Conservation (phyloP, 2,797 vertebrate genomes). For the Dermochelys coriacea region DNA sequence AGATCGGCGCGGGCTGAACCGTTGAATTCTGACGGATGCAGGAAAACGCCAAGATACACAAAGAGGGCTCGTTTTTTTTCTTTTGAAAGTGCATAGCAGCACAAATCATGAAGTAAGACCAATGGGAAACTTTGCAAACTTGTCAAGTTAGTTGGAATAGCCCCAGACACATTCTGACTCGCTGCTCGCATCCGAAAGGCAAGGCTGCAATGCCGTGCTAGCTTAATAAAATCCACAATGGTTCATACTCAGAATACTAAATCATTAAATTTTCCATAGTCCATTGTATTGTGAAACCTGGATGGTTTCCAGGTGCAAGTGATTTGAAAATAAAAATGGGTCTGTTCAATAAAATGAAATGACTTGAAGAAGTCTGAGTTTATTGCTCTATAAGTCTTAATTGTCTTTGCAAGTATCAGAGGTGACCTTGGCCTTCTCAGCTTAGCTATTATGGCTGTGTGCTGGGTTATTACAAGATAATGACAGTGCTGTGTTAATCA, state of each 20-base stretch:
- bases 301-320: slow-evolving; percentile 45
- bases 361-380: slow-evolving; percentile 56
- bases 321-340: slow-evolving; percentile 62
- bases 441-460: neutral
- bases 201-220: neutral
- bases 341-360: slow-evolving; percentile 63
- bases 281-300: slow-evolving; percentile 25
- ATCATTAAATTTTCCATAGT: slow-evolving; percentile 54
- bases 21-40: neutral
- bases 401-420: slow-evolving; percentile 25
- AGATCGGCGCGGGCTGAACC: neutral
- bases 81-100: neutral
- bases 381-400: slow-evolving; percentile 11
- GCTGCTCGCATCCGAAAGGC: slow-evolving; percentile 16
- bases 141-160: neutral
- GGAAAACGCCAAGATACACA: neutral
- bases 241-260: slow-evolving; percentile 12
- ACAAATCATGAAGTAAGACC: neutral
- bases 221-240: slow-evolving; percentile 33
- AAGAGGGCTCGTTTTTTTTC: neutral
- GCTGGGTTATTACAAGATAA: slow-evolving; percentile 17
- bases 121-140: slow-evolving; percentile 13
- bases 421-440: slow-evolving; percentile 34
- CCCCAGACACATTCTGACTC: neutral
- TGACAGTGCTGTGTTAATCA: neutral